These are phyloP conservation scores for Dryocosmus kuriphilus DNA, from an alignment of 2,888 invertebrate genomes.

Conservation along the genomic window DNA sequence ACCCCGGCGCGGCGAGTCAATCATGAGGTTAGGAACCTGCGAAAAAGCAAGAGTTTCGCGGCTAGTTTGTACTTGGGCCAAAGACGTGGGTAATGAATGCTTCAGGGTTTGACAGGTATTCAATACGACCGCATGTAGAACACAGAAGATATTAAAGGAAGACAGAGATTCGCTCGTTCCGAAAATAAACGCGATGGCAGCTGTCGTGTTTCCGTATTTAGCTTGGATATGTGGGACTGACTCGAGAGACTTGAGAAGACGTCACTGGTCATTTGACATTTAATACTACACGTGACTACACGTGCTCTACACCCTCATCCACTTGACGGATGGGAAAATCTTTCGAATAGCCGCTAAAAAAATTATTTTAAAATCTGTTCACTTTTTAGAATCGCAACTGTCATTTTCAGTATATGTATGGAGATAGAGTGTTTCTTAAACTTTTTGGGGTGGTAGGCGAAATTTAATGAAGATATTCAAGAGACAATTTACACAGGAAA, in stretches of 20 bases:
- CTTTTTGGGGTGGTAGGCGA: no score
- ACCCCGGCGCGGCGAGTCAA: neutral
- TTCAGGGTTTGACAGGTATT: slow-evolving; percentile 17
- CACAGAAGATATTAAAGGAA: slow-evolving; percentile 31
- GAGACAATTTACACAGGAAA: no score
- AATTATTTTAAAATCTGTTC: neutral
- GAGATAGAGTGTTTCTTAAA: no score
- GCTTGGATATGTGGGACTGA: slow-evolving; percentile 40
- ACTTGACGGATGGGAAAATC: slow-evolving; percentile 4
- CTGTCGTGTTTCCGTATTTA: slow-evolving; percentile 40
- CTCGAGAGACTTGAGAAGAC: slow-evolving; percentile 37
- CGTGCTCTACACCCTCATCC: slow-evolving; percentile 11
- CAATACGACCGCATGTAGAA: slow-evolving; percentile 11
- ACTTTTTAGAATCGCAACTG: no score
- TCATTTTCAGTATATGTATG: no score
- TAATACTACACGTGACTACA: slow-evolving; percentile 38
- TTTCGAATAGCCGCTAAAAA: neutral
- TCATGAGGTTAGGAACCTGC: neutral
- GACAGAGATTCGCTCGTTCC: slow-evolving; percentile 37
- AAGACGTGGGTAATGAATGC: neutral
- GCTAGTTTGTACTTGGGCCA: neutral
- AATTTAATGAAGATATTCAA: no score
- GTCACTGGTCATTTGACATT: slow-evolving; percentile 40
- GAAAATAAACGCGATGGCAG: slow-evolving; percentile 31
- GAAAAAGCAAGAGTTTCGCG: neutral